A percentile compares a stretch with the other conserved stretches of the same genome.
Conservation (phyloP, 2,797 vertebrate species). For the Salmo trutta region DNA sequence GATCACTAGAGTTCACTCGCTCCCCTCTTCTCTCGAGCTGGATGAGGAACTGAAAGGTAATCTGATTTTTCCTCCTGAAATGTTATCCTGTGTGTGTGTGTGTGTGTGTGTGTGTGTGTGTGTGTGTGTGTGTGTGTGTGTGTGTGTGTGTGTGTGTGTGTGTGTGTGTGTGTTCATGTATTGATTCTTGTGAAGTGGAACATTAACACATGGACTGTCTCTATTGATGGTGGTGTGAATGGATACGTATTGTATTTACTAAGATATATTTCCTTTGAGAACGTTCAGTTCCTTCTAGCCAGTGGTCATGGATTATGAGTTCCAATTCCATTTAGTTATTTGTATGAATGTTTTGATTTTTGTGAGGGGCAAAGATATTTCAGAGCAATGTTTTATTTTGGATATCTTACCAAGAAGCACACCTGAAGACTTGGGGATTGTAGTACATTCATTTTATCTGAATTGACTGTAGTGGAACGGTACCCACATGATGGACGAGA, state of each 20-base stretch:
- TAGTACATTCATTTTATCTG: too few relatives aligned
- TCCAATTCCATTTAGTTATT: neutral
- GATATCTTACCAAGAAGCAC: too few relatives aligned
- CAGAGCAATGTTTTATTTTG: too few relatives aligned
- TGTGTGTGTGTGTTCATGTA: neutral
- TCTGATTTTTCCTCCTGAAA: constrained; percentile 18
- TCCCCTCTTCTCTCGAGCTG: constrained; percentile 14
- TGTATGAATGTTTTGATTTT: neutral
- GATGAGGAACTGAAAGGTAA: constrained; percentile 52
- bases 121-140: too few relatives aligned
- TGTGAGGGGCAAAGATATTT: neutral
- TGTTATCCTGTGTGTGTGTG: neutral
- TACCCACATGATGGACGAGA: neutral
- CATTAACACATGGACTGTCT: neutral
- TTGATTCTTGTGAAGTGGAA: constrained; percentile 18
- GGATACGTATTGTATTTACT: neutral
- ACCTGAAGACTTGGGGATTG: too few relatives aligned
- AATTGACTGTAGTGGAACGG: too few relatives aligned
- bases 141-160: too few relatives aligned
- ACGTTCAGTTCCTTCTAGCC: neutral
- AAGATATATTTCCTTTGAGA: neutral
- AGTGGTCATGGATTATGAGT: neutral
- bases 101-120: neutral
- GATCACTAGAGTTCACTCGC: constrained; percentile 10
- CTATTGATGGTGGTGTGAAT: neutral